Evolutionary conservation across 2,113 vertebrate genomes (phyloP).

Genomic region (Mobula hypostoma): DNA sequence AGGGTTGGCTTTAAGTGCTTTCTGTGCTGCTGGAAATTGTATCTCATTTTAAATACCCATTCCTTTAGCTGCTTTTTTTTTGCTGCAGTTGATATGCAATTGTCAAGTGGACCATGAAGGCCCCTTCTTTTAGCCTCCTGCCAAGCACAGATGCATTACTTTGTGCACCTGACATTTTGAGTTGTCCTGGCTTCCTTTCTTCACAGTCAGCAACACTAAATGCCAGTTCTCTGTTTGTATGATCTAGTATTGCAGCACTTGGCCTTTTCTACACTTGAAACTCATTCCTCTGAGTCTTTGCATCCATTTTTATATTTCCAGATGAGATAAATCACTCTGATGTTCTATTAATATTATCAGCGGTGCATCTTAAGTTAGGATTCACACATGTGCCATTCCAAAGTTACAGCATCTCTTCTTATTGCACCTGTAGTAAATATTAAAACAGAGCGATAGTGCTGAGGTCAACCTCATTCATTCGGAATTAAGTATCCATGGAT

Average conservation of each 20-base stretch:
- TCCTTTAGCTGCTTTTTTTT: slow-evolving; percentile 51
- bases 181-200: slow-evolving; percentile 47
- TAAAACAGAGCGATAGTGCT: neutral
- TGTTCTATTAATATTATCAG: slow-evolving; percentile 38
- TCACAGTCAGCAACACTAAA: slow-evolving; percentile 41
- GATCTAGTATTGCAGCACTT: slow-evolving; percentile 44
- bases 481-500: slow-evolving; percentile 15
- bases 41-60: slow-evolving; percentile 51
- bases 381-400: slow-evolving; percentile 32
- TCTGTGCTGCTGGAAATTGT: slow-evolving; percentile 44
- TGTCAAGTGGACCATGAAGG: slow-evolving; percentile 50
- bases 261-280: slow-evolving; percentile 46
- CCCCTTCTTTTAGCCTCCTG: slow-evolving; percentile 50
- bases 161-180: slow-evolving; percentile 50
- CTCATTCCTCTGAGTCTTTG: slow-evolving; percentile 35
- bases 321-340: slow-evolving; percentile 43
- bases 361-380: slow-evolving; percentile 21
- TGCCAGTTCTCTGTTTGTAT: slow-evolving; percentile 46
- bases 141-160: slow-evolving; percentile 48
- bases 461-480: neutral
- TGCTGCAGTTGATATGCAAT: slow-evolving; percentile 48
- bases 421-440: slow-evolving; percentile 33
- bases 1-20: slow-evolving; percentile 43
- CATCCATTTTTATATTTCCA: slow-evolving; percentile 47
- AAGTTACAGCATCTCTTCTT: slow-evolving; percentile 17